Evolutionary conservation across 2,113 vertebrate species (phyloP).

Genomic region (Oryzias javanicus): DNA sequence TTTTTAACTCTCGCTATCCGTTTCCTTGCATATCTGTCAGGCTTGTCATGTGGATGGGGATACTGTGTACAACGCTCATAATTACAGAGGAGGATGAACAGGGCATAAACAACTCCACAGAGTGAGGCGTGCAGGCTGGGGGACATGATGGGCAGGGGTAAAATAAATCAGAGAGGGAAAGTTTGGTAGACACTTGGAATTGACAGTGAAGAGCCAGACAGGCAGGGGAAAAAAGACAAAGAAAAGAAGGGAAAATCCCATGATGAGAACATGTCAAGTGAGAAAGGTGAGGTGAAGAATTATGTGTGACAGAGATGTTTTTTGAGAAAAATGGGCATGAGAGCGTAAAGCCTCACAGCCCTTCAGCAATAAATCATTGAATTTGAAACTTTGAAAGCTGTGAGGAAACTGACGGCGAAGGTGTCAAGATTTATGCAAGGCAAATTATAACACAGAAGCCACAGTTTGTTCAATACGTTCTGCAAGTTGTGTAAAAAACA

Average conservation of each 20-base stretch:
- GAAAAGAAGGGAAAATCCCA: constrained; percentile 1
- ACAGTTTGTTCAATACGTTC: constrained; percentile 14
- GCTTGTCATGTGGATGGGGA: constrained; percentile 46
- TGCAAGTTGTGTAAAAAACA: constrained; percentile 10
- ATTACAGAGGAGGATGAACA: constrained; percentile 50
- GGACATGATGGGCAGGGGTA: constrained; percentile 3
- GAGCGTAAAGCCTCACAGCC: background rate
- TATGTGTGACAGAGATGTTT: background rate
- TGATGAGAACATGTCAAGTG: constrained; percentile 13
- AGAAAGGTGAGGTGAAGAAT: constrained; percentile 3
- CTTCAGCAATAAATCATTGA: constrained; percentile 4
- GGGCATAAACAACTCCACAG: constrained; percentile 40
- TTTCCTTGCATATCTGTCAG: constrained; percentile 35
- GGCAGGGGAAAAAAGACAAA: background rate
- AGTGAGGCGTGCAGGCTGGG: constrained; percentile 14
- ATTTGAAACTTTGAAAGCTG: constrained; percentile 3
- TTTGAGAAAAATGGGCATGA: constrained; percentile 8
- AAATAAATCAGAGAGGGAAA: constrained; percentile 17
- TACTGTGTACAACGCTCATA: constrained; percentile 51
- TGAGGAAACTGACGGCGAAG: constrained; percentile 28
- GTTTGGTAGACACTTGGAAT: constrained; percentile 5
- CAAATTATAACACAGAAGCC: constrained; percentile 2
- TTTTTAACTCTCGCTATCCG: constrained; percentile 45
- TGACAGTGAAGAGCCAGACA: constrained; percentile 1
- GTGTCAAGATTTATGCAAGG: constrained; percentile 10